Conservation (phyloP, 2,113 vertebrate species). For the Hemiscyllium ocellatum region DNA sequence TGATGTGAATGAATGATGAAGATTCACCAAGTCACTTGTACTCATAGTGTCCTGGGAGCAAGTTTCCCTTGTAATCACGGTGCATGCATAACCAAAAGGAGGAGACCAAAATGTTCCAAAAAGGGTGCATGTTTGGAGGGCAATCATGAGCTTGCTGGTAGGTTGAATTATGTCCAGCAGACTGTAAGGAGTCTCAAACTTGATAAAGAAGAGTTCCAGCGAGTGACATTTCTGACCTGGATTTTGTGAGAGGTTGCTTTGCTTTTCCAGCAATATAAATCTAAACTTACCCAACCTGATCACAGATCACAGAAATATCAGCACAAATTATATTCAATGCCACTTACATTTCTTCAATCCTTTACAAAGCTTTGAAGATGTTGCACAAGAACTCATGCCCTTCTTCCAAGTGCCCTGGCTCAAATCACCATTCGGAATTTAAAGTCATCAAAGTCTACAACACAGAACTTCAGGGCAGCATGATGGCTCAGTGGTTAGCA, state of each 20-base stretch:
- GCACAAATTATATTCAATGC: background rate
- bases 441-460: no score
- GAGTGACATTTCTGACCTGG: background rate
- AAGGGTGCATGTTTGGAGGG: background rate
- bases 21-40: background rate
- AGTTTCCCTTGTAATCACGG: background rate
- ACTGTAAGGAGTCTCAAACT: background rate
- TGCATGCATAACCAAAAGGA: background rate
- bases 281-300: background rate
- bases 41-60: background rate
- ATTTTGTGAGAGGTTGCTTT: background rate
- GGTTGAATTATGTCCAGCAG: background rate
- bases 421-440: background rate
- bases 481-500: no score
- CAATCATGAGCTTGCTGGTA: background rate
- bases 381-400: background rate
- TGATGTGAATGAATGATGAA: background rate
- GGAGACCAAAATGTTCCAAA: background rate
- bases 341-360: background rate
- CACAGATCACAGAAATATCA: background rate
- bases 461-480: no score
- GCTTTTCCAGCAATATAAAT: no score
- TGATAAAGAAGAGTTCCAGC: background rate
- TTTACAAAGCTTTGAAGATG: background rate
- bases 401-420: background rate